Evolutionary conservation across 2,888 invertebrate genomes (phyloP), one percentile per base, ranked within the genome.

Genomic region (Coleophora flavipennella): DNA sequence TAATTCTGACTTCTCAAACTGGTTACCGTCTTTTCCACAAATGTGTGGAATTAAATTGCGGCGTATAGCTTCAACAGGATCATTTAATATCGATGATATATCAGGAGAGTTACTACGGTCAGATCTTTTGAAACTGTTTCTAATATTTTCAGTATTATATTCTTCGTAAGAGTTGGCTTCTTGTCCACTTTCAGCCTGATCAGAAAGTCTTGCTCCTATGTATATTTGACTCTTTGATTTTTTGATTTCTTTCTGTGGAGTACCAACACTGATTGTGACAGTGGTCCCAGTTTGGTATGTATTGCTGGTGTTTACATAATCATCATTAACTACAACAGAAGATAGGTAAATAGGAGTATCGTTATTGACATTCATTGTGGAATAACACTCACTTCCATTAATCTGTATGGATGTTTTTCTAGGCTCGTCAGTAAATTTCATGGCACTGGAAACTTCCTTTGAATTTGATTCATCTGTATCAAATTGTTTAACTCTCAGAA

Each of bases 31-130:
- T 67, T 89, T 89, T 25, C 92, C 92, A 70, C 92, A 92, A 38
- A 92, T 90, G 63, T 92, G 92, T 33, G 92, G 92, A 57, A 92
- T 89, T 47, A 92, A 78, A 69, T 92, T 92, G 51, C 90, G 84
- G 57, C 87, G 87, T 3, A 92, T 90, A 11, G 92, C 92, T 85
- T 92, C 91, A 8, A 92, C 92, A 1, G 92, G 92, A 72, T 92
- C 90, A 49, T 85, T 84, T 31, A 91, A 62, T 46, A 91, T 85
- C 47, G 87, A 85, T 36, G 85, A 73, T 33, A 90, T 69, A 50
- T 89, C 87, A 20, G 42, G 43, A 2, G 53, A 48, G 13, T 44
- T 44, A 40, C 49, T 50, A 33, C 48, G 45, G 12, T 25, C 29
- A 2, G 43, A 45, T 34, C 51, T 51, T 48, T 49, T 49, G 20